These are phyloP conservation scores for Nycticryphes semicollaris DNA, from an alignment of 2,113 vertebrate species.

Conservation along the genomic window DNA sequence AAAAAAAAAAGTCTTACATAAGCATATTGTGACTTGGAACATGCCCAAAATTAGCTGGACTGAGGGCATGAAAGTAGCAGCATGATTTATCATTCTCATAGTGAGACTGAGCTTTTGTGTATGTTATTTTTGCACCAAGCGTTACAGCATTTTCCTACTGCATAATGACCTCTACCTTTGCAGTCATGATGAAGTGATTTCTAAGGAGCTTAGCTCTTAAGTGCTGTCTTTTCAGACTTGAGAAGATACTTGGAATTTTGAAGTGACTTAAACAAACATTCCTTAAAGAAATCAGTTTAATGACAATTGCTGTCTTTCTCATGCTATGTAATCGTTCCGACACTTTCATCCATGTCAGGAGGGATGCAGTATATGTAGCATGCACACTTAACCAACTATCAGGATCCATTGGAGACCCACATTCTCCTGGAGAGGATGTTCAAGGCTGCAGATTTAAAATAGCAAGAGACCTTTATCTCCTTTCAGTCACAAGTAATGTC, in stretches of 20 bases:
- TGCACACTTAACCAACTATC: neutral
- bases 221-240: neutral
- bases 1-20: neutral
- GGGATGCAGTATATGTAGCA: neutral
- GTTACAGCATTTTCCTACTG: neutral
- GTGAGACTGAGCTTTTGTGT: neutral
- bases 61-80: neutral
- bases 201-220: neutral
- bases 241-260: neutral
- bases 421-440: neutral
- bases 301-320: neutral
- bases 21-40: neutral
- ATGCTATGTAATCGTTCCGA: neutral
- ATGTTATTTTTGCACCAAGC: neutral
- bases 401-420: neutral
- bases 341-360: neutral
- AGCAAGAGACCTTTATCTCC: neutral
- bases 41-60: neutral
- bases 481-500: neutral
- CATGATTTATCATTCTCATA: neutral
- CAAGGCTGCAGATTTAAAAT: neutral
- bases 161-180: neutral
- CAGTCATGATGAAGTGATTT: neutral
- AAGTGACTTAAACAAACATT: conserved; percentile 14
- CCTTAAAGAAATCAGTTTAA: neutral